Evolutionary conservation across 2,113 vertebrate genomes (phyloP), one percentile per base, ranked within the genome.

Genomic region (Xenopus laevis): DNA sequence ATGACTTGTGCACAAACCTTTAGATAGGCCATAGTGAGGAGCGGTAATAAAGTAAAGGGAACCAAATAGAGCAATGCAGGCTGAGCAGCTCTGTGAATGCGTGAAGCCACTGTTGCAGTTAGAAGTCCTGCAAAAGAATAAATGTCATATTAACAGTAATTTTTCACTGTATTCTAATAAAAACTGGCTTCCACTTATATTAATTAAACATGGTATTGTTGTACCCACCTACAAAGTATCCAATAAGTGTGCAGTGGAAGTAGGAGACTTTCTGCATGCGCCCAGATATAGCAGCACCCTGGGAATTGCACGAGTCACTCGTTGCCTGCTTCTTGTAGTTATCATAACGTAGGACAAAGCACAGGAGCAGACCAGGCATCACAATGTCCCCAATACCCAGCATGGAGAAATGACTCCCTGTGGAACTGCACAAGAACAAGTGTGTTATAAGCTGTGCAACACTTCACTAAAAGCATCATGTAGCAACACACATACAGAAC

Each of bases 21-120:
- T 91, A 99, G 89, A 86, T 99, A 99, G 90, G 97, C 97, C 97
- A 99, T 99, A 12, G 97, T 99, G 88, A 99, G 97, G 83, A 99
- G 96, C 69, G 97, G 97, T 93, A 99, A 90, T 85, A 99, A 91
- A 90, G 97, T 99, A 81, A 99, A 99, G 2, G 97, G 97, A 84
- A 99, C 97, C 91, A 99, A 88, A 85, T 99, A 99, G 77, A 99
- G 95, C 16, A 99, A 93, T 78, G 97, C 97, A 0, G 97, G 97
- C 86, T 99, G 97, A 78, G 97, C 97, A 11, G 97, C 97, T 60
- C 97, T 94, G 87, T 99, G 97, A 75, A 99, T 98, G 73, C 97
- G 93, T 79, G 97, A 99, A 0, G 97, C 97, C 88, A 99, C 97
- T 2, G 97, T 99, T 40, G 97, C 97, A 3, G 97, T 99, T 89